Base-by-base conservation (phyloP, 2,797 vertebrate species). In the Mareca strepera region DNA sequence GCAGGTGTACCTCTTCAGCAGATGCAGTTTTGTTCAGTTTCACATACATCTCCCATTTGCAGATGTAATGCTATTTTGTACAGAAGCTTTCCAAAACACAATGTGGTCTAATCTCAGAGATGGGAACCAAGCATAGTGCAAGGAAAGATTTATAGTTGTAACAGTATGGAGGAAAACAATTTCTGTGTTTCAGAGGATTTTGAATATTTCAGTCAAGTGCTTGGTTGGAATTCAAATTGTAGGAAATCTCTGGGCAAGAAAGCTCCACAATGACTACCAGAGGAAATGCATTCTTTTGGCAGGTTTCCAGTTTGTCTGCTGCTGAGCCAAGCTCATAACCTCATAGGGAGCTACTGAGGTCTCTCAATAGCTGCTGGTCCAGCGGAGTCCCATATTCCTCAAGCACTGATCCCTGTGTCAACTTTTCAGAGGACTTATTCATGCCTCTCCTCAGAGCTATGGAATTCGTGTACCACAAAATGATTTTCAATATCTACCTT, bases 21-120 rank as follows among this genome's bases (percentile, higher is more conserved):
- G 82, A 77, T 90, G 85, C 69, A 55, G 77, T 82, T 91, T 73
- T 85, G 67, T 62, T 92, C 64, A 52, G 81, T 55, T 76, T 76
- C 59, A 15, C 14, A 33, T 58, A 20, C 53, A 25, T 72, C 62
- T 31, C 59, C 64, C 77, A 14, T 62, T 50, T 78, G 41, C 37
- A 84, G 25, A 46, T 44, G 15, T 3, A 82, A 52, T 22, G 35
- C n/a, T 26, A 1, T 52, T 92, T 43, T 56, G 43, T 63, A 39
- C 56, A 43, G 46, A 60, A 43, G 17, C 35, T 23, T 89, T 70
- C 77, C 63, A 70, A 79, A 84, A 52, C 50, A 39, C 41, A 28
- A 1, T 31, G 29, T 62, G 78, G 21, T 62, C 55, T 76, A 3
- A 53, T 77, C 67, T 88, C 69, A 23, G 67, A 52, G 56, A 20